Conservation (phyloP, 2,113 vertebrate genomes). For the Apeltes quadracus region DNA sequence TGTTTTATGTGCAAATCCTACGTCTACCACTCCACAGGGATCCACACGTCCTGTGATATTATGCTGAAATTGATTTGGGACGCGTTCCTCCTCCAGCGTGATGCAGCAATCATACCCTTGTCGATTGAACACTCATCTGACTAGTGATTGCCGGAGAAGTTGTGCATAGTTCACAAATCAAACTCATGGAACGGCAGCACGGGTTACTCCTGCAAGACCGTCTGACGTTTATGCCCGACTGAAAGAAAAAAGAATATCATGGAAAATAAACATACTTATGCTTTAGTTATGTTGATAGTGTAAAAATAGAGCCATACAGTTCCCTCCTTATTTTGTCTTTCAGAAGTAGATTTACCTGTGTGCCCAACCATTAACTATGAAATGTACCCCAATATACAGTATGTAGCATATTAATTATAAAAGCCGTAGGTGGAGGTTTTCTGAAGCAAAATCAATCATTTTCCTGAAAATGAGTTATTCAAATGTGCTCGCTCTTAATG, state of each 20-base stretch:
- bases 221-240: background rate
- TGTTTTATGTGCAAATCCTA: background rate
- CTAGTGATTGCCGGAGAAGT: conserved; percentile 8
- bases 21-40: background rate
- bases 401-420: conserved; percentile 45
- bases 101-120: conserved; percentile 34
- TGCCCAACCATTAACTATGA: conserved; percentile 30
- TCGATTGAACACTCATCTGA: conserved; percentile 22
- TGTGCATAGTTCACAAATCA: conserved; percentile 18
- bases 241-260: background rate
- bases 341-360: conserved; percentile 3
- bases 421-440: conserved; percentile 55
- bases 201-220: background rate
- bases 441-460: conserved; percentile 58
- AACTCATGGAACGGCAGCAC: conserved; percentile 2
- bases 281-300: background rate
- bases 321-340: conserved; percentile 5
- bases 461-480: conserved; percentile 57
- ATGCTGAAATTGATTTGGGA: conserved; percentile 5
- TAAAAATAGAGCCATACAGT: background rate
- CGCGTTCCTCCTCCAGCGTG: conserved; percentile 19
- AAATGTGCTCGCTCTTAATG: conserved; percentile 64
- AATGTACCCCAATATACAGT: conserved; percentile 52
- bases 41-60: conserved; percentile 4
- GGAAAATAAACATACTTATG: background rate